Base-by-base conservation (phyloP, 2,888 invertebrate species). In the Adela reaumurella region DNA sequence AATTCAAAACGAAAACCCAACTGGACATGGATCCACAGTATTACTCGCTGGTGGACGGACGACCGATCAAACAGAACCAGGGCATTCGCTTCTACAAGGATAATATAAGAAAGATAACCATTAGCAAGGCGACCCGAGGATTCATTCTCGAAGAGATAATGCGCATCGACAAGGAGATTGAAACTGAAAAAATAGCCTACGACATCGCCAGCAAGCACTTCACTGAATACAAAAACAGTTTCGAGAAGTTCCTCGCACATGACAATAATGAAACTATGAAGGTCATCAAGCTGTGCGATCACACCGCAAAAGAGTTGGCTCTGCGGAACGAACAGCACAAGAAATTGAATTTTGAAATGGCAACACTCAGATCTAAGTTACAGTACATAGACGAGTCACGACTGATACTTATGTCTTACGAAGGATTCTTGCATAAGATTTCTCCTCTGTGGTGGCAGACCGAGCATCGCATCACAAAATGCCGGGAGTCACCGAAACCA, bases 11-110 rank as follows among this genome's bases (percentile, higher is more conserved):
- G 2, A 81, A 80, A 59, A 82, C 84, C 3, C 81, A 86, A 50
- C 63, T 82, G 19, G 85, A 87, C 56, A 67, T 86, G 1, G 86
- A 87, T 61, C 83, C 85, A 1, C 71, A 82, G n/a, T 87, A 81
- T 61, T 87, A 82, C 59, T 74, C 81, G 1, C 68, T 83, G 56
- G 71, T 86, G 1, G 79, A 81, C 59, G 85, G 85, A 46, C 72
- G 85, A 49, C 81, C 84, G 2, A 79, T 85, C 35, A 70, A 74
- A 48, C 78, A 83, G 29, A 81, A 77, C 52, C 74, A 80, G 45
- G 83, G 82, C 17, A 67, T 81, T 47, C 62, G 69, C 41, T 68
- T 76, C 46, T 88, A 88, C 57, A 74, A 86, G 52, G 62, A 70
- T 48, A 69, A 83, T 48, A 71, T 78, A 29, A 74, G 77, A 56